Base-by-base conservation (phyloP, 2,113 vertebrate genomes). In the Willisornis vidua region DNA sequence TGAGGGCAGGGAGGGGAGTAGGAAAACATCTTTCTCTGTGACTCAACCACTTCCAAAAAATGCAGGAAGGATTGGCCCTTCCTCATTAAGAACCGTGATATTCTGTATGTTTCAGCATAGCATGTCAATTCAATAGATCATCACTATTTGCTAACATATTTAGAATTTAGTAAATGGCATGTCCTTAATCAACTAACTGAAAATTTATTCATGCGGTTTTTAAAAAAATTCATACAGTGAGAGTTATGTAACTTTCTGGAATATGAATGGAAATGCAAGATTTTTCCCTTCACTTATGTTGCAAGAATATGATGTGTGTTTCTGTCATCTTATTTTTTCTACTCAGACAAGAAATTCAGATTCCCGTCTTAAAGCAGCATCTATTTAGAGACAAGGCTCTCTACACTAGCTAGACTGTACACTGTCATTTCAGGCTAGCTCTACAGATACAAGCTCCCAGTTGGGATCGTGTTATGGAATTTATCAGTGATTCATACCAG, bases 341-440 rank as follows among this genome's bases (percentile, higher is more conserved):
- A 90, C 75, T 93, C 82, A 90, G 88, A 95, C 85, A 93, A 91
- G 75, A 92, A 95, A 95, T 94, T 95, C 90, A 94, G 85, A 94
- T 95, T 94, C 62, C 43, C 41, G 43, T 94, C 96, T 93, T 94
- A 96, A 96, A 95, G 88, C 94, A 96, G 46, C 94, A 95, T 61
- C 96, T 95, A 82, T 94, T 85, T 92, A 96, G 96, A 94, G 39
- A 68, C 71, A 87, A 95, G 85, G 82, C 85, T 88, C 54, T 92
- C 93, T 91, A 87, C 94, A 87, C 74, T 95, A 93, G 91, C 75
- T 96, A 94, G 94, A 91, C 89, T 90, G 86, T 96, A 90, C 85
- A 72, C 54, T 92, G 43, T 93, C 85, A 85, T 93, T 91, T 96
- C 88, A 96, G 94, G 74, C 94, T 95, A 94, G 85, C 94, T 95